Percentiles rank a stretch among this genome's conserved stretches.
phyloP scores from a whole-genome alignment of 2,797 vertebrate genomes.

The Peromyscus eremicus region DNA sequence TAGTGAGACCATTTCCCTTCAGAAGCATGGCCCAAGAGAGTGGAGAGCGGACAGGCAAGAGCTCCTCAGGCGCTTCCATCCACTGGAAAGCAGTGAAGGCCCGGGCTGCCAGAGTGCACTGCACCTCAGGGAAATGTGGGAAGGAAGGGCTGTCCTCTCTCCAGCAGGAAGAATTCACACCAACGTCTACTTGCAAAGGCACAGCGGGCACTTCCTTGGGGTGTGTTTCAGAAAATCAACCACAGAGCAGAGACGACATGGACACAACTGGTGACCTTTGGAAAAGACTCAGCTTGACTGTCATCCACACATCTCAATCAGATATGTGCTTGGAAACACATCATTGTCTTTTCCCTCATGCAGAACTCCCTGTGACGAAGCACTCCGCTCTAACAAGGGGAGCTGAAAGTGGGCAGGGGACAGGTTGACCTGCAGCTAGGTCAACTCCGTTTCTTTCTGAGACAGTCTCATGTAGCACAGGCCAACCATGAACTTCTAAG shows the following conservation, averaged over 20 bases:
- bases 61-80: background rate
- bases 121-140: background rate
- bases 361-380: background rate
- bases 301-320: conserved; percentile 65
- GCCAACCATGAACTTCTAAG: background rate
- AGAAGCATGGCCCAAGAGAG: background rate
- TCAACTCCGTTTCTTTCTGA: background rate
- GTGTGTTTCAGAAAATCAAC: background rate
- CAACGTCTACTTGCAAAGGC: background rate
- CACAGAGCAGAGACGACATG: background rate
- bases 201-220: background rate
- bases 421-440: background rate
- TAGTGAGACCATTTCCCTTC: background rate
- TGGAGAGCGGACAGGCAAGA: background rate
- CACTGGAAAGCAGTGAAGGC: background rate
- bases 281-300: conserved; percentile 78
- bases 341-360: conserved; percentile 65
- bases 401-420: background rate
- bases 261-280: background rate
- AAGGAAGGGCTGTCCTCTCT: background rate
- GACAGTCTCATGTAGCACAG: background rate
- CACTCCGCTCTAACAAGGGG: background rate
- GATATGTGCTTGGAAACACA: conserved; percentile 78
- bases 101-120: background rate
- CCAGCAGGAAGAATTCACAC: background rate